phyloP scores from a whole-genome alignment of 2,888 invertebrate genomes.

The Polydrusus tereticollis region DNA sequence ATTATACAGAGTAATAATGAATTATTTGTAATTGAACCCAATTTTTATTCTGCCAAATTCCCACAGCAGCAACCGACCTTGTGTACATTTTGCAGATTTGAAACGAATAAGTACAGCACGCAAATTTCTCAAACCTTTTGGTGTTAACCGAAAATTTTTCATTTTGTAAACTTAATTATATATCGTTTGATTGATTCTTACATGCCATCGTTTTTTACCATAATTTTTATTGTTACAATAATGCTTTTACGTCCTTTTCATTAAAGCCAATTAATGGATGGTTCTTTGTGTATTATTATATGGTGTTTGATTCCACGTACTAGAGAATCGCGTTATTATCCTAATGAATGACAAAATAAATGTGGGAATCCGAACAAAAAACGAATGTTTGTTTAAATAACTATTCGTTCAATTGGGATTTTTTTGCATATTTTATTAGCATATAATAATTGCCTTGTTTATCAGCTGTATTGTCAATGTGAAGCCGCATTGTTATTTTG shows the following conservation, averaged over 20 bases:
- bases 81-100: slow-evolving; percentile 22
- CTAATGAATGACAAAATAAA: slow-evolving; percentile 2
- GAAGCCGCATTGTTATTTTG: too few relatives aligned
- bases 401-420: not conserved
- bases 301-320: slow-evolving; percentile 11
- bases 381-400: not conserved
- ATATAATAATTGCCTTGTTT: not conserved
- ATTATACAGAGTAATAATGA: slow-evolving; percentile 9
- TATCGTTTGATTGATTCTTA: slow-evolving; percentile 25
- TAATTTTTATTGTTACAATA: not conserved
- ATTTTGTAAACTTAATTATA: slow-evolving; percentile 17
- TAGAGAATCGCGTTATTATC: not conserved
- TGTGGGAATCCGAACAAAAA: not conserved
- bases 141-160: slow-evolving; percentile 22
- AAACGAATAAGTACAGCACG: slow-evolving; percentile 15
- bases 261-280: not conserved
- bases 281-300: slow-evolving; percentile 2
- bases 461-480: too few relatives aligned
- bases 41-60: slow-evolving; percentile 26
- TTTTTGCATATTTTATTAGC: not conserved
- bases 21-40: slow-evolving; percentile 13
- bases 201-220: slow-evolving; percentile 17
- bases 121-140: slow-evolving; percentile 9
- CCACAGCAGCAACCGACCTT: slow-evolving; percentile 33
- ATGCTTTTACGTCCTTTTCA: slow-evolving; percentile 1